Evolutionary conservation across 53 echinoderm and acorn worm species (phyloP), one percentile per base, ranked within the genome.

Genomic region (Luidia sarsii): DNA sequence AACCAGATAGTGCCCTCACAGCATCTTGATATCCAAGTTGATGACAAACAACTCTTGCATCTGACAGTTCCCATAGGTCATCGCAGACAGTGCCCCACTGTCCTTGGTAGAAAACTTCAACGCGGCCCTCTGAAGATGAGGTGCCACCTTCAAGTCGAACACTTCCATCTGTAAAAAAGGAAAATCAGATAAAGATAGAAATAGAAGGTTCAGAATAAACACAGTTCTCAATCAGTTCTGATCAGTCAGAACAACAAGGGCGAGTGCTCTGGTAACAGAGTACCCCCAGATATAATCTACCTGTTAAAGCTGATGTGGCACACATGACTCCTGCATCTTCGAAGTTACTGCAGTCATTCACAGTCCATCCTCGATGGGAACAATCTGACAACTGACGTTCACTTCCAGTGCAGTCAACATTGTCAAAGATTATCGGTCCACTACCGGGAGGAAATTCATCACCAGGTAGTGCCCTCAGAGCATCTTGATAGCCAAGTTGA

Each of bases 271-370:
- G 41, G 41, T 41, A 41, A 41, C 41, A 11, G n/a, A n/a, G n/a
- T n/a, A n/a, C n/a, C n/a, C n/a, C n/a, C n/a, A n/a, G n/a, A n/a
- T n/a, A n/a, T 2, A 41, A 41, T 8, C 15, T 6, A 28, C 31
- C 0, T 2, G 69, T 68, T 68, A 35, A 51, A n/a, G 31, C 10
- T 14, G 62, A 29, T 18, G 34, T 13, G 11, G 71, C 25, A 46
- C 81, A 81, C 15, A 65, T 14, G 39, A 81, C 39, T 9, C 35
- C 81, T 28, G 66, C 81, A 29, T 81, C 81, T 34, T 81, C 67
- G 19, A 36, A 48, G 29, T 81, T 65, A 3, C 23, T 67, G 48
- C 81, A 81, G 29, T 81, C 67, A 39, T 31, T 50, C 0, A 19
- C 54, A n/a, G 45, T 48, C 81, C 80, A 80, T 33, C 57, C 80